Base-by-base conservation (phyloP, 2,113 vertebrate species). In the Xenopus laevis region DNA sequence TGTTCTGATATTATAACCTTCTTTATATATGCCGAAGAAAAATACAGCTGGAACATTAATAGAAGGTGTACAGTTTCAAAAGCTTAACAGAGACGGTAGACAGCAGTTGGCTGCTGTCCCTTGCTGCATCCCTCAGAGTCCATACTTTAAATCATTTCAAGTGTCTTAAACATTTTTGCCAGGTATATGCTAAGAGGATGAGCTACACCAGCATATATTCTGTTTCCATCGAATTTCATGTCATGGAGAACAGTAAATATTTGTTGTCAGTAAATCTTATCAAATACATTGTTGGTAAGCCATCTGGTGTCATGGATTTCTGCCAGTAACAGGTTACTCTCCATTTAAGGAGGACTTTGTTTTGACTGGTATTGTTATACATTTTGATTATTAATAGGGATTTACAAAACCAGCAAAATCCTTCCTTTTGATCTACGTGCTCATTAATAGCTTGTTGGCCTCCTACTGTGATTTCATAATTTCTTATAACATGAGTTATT, bases 271-370 rank as follows among this genome's bases (percentile, higher is more conserved):
- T 15, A 23, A 13, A 33, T 40, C 70, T 17, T 17, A 18, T 46
- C 16, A 52, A 64, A 62, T 64, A 9, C 7, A 10, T 71, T 21
- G 46, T 72, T 63, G 33, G 10, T 2, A 20, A 23, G 70, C 60
- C 46, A 72, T 64, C 70, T 71, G 59, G 10, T 71, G 20, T 71
- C 16, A 21, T 50, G 44, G 13, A 15, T 18, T 33, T 17, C 23
- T 63, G 9, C 44, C 46, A n/a, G 13, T 17, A 27, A 11, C 18
- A 50, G 70, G 60, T 12, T 61, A 62, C 20, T 47, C 69, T 58
- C 44, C 16, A 50, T 50, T 60, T 71, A 59, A 71, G 57, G 4
- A 18, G 57, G 18, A 45, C 57, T 23, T 71, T 40, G 6, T 9
- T 40, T 40, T 40, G 33, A 9, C 33, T 40, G 33, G 33, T 40